Evolutionary conservation across 2,888 invertebrate genomes (phyloP), one percentile per base, ranked within the genome.

Genomic region (Adelphocoris suturalis): DNA sequence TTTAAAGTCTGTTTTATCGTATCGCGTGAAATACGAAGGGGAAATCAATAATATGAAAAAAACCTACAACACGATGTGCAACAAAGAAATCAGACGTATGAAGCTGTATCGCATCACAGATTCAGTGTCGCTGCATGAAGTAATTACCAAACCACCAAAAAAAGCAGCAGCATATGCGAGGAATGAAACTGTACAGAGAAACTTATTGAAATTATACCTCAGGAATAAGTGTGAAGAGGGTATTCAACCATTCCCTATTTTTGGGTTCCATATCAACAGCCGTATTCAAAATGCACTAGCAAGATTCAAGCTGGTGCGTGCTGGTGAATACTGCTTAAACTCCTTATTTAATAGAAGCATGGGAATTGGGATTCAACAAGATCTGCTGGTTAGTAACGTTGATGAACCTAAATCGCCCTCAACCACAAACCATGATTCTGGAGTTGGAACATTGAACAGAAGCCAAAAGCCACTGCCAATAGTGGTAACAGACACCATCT

Each of bases 1-100:
- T 46, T 28, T 76, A n/a, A 76, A 27, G 28, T 28, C 28, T 16
- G 76, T 76, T 14, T 28, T 76, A 12, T 76, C 76, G 4, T 76
- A 76, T 28, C 76, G 76, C n/a, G 14, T 37, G 5, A 46, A 76
- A n/a, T 12, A 37, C 37, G 46, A 76, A 46, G 46, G n/a, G 11
- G 28, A 76, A 12, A 11, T 75, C 7, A 75, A 16, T 14, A 28
- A 76, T 46, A 28, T 46, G 76, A 61, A 19, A 9, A 61, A 61
- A 61, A 61, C 61, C 9, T 82, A 52, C 82, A 47, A 82, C 48
- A 27, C 19, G 37, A 82, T 82, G 46, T 82, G 52, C 82, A 82
- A 82, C 48, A 46, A 48, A 52, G 82, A 82, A 48, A 82, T 82
- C 2, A 48, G 48, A 19, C 48, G 48, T 0, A 82, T 82, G 82